A percentile compares a stretch with the other conserved stretches of the same genome.
Conservation (phyloP, 2,888 invertebrate species). For the Protodeltote pygarga region DNA sequence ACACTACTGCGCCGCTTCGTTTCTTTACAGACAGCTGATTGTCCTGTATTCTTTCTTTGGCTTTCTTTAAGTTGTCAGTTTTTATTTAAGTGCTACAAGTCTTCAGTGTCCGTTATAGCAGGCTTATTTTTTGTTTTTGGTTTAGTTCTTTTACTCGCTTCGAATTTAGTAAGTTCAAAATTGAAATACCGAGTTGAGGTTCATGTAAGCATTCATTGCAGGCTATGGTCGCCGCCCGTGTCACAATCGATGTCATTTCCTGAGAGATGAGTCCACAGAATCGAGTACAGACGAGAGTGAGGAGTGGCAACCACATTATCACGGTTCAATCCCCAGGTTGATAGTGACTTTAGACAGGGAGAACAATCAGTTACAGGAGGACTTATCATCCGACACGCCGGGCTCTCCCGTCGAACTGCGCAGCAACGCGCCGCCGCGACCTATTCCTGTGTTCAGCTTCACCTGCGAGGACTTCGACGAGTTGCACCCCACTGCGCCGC, state of each 20-base stretch:
- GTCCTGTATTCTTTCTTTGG: constrained; percentile 9
- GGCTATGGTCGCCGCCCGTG: constrained; percentile 73
- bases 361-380: constrained; percentile 74
- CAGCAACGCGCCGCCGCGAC: constrained; percentile 52
- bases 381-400: constrained; percentile 76
- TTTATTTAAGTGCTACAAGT: constrained; percentile 16
- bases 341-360: constrained; percentile 78
- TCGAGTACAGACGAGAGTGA: constrained; percentile 80
- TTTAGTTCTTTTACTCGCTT: constrained; percentile 34
- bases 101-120: constrained; percentile 2
- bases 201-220: constrained; percentile 65
- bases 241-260: constrained; percentile 64
- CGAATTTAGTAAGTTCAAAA: constrained; percentile 24
- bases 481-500: constrained; percentile 51
- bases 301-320: constrained; percentile 70
- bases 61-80: constrained; percentile 24
- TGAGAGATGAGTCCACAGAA: constrained; percentile 75
- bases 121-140: constrained; percentile 16
- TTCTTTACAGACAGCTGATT: constrained; percentile 21
- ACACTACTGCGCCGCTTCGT: constrained; percentile 12
- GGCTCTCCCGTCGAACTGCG: constrained; percentile 72
- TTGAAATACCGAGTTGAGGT: constrained; percentile 29
- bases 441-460: constrained; percentile 79
- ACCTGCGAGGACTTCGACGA: constrained; percentile 81
- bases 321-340: constrained; percentile 78